These are phyloP conservation scores for Phymastichus coffea DNA, from an alignment of 1,140 invertebrate species.

Conservation along the genomic window DNA sequence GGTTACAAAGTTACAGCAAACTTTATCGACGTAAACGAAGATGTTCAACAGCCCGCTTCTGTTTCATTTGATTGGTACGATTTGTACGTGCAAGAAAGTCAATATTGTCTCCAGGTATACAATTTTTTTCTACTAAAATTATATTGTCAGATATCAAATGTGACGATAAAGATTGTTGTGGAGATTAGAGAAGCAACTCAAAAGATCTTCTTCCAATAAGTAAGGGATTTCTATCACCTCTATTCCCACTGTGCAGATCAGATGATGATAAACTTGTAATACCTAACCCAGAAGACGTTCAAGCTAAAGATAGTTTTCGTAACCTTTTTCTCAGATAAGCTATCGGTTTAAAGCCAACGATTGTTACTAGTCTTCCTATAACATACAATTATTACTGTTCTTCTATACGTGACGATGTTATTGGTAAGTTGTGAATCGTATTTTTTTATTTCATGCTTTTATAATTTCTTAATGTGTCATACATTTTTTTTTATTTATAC, in stretches of 20 bases:
- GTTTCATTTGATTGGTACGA: background rate
- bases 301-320: background rate
- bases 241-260: conserved; percentile 26
- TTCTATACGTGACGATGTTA: background rate
- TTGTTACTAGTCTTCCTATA: background rate
- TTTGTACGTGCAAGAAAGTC: conserved; percentile 1
- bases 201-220: background rate
- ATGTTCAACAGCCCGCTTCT: background rate
- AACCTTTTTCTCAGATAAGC: background rate
- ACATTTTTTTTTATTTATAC: no score
- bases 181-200: no score
- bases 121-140: background rate
- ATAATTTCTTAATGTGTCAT: no score
- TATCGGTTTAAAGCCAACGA: background rate
- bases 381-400: background rate
- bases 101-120: conserved; percentile 27
- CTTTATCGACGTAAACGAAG: conserved; percentile 23
- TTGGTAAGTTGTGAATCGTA: no score
- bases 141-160: background rate
- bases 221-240: conserved; percentile 9
- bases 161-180: background rate
- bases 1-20: conserved; percentile 38
- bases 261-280: conserved; percentile 10
- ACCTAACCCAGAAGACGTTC: background rate
- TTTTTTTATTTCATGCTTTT: no score